Base-by-base conservation (phyloP, 2,888 invertebrate species). In the Diploptera punctata region DNA sequence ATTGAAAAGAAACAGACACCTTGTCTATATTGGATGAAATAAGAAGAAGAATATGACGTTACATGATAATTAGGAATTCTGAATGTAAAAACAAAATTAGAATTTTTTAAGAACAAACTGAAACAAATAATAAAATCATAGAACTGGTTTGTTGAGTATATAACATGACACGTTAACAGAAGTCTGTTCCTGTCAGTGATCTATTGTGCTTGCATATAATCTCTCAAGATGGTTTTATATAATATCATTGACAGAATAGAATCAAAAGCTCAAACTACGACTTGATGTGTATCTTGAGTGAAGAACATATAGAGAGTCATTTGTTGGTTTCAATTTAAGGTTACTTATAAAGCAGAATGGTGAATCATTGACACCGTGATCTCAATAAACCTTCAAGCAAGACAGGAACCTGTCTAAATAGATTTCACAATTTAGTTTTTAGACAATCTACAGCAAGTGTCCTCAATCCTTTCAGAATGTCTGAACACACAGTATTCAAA, bases 281-380 rank as follows among this genome's bases (percentile, higher is more conserved):
- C 84, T 95, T 95, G 79, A 96, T 95, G 9, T 98, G 98, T 72
- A 98, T 98, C 84, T 97, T 97, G 49, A 98, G 98, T 78, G 97
- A 97, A 68, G 96, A 93, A 84, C 96, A 96, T 80, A 91, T 90
- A 91, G 86, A 76, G 91, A 92, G 81, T 98, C 97, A 80, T 97
- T 96, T 4, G 85, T 80, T 94, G 95, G 16, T 93, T 91, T 77
- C 96, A 87, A 80, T 92, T 93, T 78, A 96, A 85, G 79, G 92
- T 93, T 2, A 96, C 96, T 82, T 95, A 95, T 33, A 95, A 95
- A 43, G 93, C 90, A 74, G 95, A 94, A 75, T 94, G 88, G 80
- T 93, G 93, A 76, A 96, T 91, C 83, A 98, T 98, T 70, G 99
- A 99, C 82, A 99, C n/a, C n/a, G 87, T 61, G 94, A 93, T 67